Evolutionary conservation across 2,797 vertebrate species (phyloP).

Genomic region (Thalassophryne amazonica): DNA sequence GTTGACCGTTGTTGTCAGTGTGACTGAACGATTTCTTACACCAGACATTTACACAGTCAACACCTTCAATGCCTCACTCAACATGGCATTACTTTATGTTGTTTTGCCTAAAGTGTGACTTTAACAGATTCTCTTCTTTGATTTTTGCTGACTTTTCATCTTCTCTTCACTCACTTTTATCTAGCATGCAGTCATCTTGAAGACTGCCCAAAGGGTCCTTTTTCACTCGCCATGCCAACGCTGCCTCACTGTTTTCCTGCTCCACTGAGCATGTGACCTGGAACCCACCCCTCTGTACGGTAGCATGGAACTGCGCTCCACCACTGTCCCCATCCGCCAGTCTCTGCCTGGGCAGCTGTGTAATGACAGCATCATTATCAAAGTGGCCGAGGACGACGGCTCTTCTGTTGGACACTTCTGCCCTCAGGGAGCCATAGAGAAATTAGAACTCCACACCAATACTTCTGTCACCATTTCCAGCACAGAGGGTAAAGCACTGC

Average conservation of each 20-base stretch:
- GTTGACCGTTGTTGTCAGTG: too few relatives aligned
- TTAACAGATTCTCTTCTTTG: too few relatives aligned
- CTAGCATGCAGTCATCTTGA: slow-evolving; percentile 55
- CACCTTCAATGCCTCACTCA: too few relatives aligned
- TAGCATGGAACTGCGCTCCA: slow-evolving; percentile 73
- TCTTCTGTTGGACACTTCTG: slow-evolving; percentile 83
- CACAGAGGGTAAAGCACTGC: slow-evolving; percentile 25
- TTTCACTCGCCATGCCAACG: slow-evolving; percentile 68
- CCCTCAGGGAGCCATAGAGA: slow-evolving; percentile 79
- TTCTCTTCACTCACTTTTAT: background rate
- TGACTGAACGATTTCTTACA: too few relatives aligned
- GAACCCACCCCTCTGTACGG: slow-evolving; percentile 72
- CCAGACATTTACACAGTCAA: too few relatives aligned
- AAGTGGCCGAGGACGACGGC: slow-evolving; percentile 39
- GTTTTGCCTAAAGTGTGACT: too few relatives aligned
- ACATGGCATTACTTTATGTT: too few relatives aligned
- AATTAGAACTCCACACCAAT: slow-evolving; percentile 82
- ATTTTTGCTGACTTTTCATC: background rate
- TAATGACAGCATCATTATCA: slow-evolving; percentile 69
- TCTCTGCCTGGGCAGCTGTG: slow-evolving; percentile 72
- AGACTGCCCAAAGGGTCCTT: slow-evolving; percentile 59
- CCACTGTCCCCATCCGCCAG: slow-evolving; percentile 73
- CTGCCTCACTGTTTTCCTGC: slow-evolving; percentile 72
- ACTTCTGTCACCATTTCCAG: slow-evolving; percentile 76
- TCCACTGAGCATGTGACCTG: slow-evolving; percentile 77